Evolutionary conservation across 2,113 vertebrate species (phyloP).

Genomic region (Piaya cayana): DNA sequence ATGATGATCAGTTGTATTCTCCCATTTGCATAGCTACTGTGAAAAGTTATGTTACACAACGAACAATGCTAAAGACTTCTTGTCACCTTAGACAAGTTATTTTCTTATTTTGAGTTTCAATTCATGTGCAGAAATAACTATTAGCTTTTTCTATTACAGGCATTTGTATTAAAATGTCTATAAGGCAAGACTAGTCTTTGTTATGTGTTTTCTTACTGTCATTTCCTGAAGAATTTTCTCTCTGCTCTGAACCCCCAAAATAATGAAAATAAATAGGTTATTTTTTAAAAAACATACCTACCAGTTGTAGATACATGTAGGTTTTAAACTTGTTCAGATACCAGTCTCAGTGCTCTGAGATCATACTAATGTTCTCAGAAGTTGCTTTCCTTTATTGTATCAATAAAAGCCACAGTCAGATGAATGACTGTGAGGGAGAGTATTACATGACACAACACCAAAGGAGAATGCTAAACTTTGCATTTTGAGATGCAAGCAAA

Average conservation of each 20-base stretch:
- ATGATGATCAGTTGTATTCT: background rate
- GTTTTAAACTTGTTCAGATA: background rate
- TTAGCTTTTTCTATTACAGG: background rate
- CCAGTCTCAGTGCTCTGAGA: background rate
- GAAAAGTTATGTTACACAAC: background rate
- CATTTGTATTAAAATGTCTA: background rate
- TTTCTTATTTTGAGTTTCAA: background rate
- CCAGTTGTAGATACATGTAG: background rate
- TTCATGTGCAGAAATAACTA: background rate
- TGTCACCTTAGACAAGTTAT: background rate
- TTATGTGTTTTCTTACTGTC: background rate
- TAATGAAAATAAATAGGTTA: background rate
- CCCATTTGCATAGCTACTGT: background rate
- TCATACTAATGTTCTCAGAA: fast-evolving
- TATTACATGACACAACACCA: background rate
- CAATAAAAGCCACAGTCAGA: background rate
- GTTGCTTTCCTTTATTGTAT: background rate
- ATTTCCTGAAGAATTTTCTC: background rate
- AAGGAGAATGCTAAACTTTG: background rate
- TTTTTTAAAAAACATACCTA: background rate
- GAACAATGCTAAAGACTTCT: background rate
- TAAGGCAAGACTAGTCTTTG: background rate
- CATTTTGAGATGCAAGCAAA: slow-evolving; percentile 29
- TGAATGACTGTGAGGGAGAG: background rate
- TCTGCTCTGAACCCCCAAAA: background rate